phyloP scores from a whole-genome alignment of 2,888 invertebrate genomes.

The Acanthococcus lagerstroemiae region DNA sequence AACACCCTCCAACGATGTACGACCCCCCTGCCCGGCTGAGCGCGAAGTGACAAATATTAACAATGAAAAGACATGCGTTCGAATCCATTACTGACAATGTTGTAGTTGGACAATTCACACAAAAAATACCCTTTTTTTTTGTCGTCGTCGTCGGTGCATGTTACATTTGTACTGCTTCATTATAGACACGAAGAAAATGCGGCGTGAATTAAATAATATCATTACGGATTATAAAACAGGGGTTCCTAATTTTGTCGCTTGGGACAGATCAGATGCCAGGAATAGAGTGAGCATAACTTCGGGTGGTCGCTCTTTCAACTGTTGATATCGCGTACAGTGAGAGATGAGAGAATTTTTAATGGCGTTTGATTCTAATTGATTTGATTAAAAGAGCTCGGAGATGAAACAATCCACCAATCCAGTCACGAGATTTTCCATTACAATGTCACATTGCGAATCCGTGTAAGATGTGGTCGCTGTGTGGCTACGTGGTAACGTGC shows the following conservation, averaged over 20 bases:
- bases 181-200: slow-evolving; percentile 8
- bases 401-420: no score
- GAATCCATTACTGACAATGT: slow-evolving; percentile 4
- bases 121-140: slow-evolving; percentile 7
- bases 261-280: no score
- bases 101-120: background rate
- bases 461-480: no score
- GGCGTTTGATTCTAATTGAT: no score
- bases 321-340: no score
- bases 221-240: slow-evolving; percentile 3
- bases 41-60: slow-evolving; percentile 7
- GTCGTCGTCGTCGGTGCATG: background rate
- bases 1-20: background rate
- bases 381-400: no score
- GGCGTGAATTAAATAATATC: slow-evolving; percentile 12
- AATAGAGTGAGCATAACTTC: no score
- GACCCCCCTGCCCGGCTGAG: background rate
- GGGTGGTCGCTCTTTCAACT: no score
- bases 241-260: slow-evolving; percentile 1
- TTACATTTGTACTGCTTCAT: slow-evolving; percentile 14
- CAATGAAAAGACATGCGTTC: slow-evolving; percentile 7
- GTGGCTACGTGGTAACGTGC: no score
- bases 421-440: no score
- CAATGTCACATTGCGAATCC: no score
- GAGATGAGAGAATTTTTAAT: no score